Evolutionary conservation across 2,797 vertebrate species (phyloP).

Genomic region (Epinephelus malabaricus): DNA sequence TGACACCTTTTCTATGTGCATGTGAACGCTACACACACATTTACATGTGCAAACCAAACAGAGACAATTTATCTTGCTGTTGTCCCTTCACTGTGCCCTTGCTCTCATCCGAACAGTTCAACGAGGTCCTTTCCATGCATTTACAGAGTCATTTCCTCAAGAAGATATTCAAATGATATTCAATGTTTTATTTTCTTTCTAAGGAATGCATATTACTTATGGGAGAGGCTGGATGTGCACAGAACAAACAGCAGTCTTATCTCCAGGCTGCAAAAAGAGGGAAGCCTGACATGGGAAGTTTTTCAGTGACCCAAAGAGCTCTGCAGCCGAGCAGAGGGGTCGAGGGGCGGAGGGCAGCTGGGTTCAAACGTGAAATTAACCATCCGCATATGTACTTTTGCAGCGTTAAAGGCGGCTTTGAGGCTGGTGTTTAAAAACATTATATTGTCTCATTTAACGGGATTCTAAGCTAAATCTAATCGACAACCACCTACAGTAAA

Average conservation of each 20-base stretch:
- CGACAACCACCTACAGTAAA: slow-evolving; percentile 47
- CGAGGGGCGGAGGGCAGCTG: slow-evolving; percentile 20
- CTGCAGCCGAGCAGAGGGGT: slow-evolving; percentile 6
- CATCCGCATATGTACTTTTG: slow-evolving; percentile 11
- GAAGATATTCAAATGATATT: slow-evolving; percentile 65
- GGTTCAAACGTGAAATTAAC: slow-evolving; percentile 54
- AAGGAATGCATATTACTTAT: slow-evolving; percentile 42
- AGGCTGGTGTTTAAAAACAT: slow-evolving; percentile 17
- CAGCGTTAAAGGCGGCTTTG: slow-evolving; percentile 5
- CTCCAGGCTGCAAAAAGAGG: slow-evolving; percentile 63
- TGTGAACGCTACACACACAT: slow-evolving; percentile 25
- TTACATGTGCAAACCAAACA: slow-evolving; percentile 42
- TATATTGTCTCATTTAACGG: neutral
- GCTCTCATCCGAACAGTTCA: slow-evolving; percentile 40
- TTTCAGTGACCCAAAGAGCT: slow-evolving; percentile 44
- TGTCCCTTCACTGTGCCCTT: slow-evolving; percentile 44
- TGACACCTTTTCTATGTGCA: neutral
- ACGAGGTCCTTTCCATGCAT: slow-evolving; percentile 32
- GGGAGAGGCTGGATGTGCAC: slow-evolving; percentile 31
- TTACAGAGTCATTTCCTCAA: slow-evolving; percentile 53
- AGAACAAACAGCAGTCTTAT: slow-evolving; percentile 56
- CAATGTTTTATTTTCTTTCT: slow-evolving; percentile 26
- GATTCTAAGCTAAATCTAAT: slow-evolving; percentile 27
- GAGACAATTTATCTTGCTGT: slow-evolving; percentile 43
- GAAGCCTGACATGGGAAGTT: slow-evolving; percentile 38